Percentiles rank a stretch among this genome's conserved stretches.
Conservation (phyloP, 2,888 invertebrate genomes). For the Trachelus tabidus region DNA sequence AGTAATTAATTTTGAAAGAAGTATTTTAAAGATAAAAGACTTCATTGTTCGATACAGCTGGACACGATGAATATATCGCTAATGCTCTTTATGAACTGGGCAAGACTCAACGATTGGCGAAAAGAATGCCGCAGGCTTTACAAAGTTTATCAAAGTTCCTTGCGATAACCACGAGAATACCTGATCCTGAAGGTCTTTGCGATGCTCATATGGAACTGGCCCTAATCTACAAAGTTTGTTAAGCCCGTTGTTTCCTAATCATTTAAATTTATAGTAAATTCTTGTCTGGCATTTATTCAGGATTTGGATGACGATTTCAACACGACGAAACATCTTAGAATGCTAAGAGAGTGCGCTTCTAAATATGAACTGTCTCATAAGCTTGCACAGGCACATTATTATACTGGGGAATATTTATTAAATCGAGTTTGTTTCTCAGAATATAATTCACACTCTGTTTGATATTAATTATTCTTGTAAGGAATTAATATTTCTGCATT, state of each 20-base stretch:
- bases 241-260: not conserved
- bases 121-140: conserved; percentile 37
- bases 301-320: conserved; percentile 35
- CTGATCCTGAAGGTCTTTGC: conserved; percentile 44
- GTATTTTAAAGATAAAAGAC: not conserved
- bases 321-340: conserved; percentile 40
- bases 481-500: not conserved
- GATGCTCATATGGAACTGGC: conserved; percentile 47
- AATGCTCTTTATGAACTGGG: conserved; percentile 45
- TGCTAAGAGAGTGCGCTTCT: conserved; percentile 36
- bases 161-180: conserved; percentile 36
- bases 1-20: conserved; percentile 16
- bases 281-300: conserved; percentile 24
- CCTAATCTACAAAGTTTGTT: conserved; percentile 44
- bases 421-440: conserved; percentile 30
- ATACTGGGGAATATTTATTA: conserved; percentile 48
- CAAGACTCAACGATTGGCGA: conserved; percentile 33
- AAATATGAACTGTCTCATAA: conserved; percentile 34
- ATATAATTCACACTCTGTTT: not conserved
- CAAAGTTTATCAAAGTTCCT: conserved; percentile 42
- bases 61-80: conserved; percentile 32
- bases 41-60: conserved; percentile 31
- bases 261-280: not conserved
- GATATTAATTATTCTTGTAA: not conserved
- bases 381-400: conserved; percentile 49